Percentiles rank a stretch among this genome's conserved stretches.
Evolutionary conservation across 1,140 invertebrate species (phyloP).

Genomic region (Sitodiplosis mosellana): DNA sequence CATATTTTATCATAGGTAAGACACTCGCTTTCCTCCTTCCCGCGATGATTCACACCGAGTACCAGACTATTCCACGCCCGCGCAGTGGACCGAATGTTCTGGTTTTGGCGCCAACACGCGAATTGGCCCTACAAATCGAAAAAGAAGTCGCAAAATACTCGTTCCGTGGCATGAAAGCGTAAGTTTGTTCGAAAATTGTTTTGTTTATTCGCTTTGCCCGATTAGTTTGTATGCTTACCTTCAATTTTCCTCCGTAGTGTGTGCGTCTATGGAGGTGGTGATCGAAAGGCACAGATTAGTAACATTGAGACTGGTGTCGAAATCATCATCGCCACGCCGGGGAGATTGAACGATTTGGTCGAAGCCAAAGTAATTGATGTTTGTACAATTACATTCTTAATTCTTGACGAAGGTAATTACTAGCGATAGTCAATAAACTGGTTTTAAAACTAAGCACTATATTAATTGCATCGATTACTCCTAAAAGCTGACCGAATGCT

Average conservation of each 20-base stretch:
- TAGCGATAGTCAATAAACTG: too few species aligned
- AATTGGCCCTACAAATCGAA: constrained; percentile 81
- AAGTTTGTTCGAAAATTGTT: constrained; percentile 20
- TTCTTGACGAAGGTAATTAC: constrained; percentile 85
- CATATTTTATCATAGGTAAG: constrained; percentile 23
- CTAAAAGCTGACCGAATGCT: too few species aligned
- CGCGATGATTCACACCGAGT: constrained; percentile 74
- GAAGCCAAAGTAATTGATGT: constrained; percentile 45
- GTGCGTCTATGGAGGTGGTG: constrained; percentile 77
- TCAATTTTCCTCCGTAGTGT: constrained; percentile 29
- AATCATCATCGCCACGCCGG: constrained; percentile 78
- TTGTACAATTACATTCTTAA: constrained; percentile 61
- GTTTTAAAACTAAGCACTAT: too few species aligned
- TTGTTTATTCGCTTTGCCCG: not conserved
- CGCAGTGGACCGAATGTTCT: constrained; percentile 67
- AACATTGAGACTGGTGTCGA: constrained; percentile 53
- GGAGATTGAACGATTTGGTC: constrained; percentile 67
- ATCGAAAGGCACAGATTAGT: constrained; percentile 53
- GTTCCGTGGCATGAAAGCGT: constrained; percentile 68
- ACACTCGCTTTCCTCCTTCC: constrained; percentile 82
- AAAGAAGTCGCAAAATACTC: constrained; percentile 73
- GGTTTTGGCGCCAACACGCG: constrained; percentile 75
- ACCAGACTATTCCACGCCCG: constrained; percentile 45
- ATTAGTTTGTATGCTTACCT: not conserved
- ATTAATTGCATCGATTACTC: too few species aligned